phyloP scores from a whole-genome alignment of 2,888 invertebrate species.

The Cetonia aurata region DNA sequence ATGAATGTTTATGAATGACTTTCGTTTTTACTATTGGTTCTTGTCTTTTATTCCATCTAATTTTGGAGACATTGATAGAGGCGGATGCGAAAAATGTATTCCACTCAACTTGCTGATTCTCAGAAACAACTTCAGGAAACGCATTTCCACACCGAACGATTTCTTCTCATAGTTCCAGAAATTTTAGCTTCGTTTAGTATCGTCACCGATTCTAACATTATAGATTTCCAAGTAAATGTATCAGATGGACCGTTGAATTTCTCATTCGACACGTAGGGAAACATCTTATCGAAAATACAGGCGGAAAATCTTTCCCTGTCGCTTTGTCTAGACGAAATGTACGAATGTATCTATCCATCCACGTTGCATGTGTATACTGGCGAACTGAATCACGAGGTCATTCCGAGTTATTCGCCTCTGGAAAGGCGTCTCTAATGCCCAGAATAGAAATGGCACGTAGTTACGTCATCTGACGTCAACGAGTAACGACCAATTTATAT shows the following conservation, averaged over 20 bases:
- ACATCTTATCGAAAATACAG: constrained; percentile 10
- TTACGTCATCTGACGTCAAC: constrained; percentile 62
- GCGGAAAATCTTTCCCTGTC: constrained; percentile 8
- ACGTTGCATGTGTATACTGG: neutral
- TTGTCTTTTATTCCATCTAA: too few relatives aligned
- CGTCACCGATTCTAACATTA: neutral
- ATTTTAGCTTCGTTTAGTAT: too few relatives aligned
- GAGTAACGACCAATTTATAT: constrained; percentile 57
- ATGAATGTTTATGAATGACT: too few relatives aligned
- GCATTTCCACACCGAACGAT: too few relatives aligned
- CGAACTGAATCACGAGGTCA: constrained; percentile 57
- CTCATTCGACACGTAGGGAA: neutral
- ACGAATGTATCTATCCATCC: too few relatives aligned
- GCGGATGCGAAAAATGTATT: too few relatives aligned
- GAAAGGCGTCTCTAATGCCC: constrained; percentile 55
- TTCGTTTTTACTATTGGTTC: too few relatives aligned
- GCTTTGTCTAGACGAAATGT: too few relatives aligned
- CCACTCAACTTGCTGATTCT: too few relatives aligned
- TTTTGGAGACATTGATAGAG: too few relatives aligned
- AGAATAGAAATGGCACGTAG: constrained; percentile 64
- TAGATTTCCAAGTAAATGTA: neutral
- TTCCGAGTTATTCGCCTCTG: constrained; percentile 63
- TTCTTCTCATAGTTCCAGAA: too few relatives aligned
- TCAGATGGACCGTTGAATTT: constrained; percentile 4
- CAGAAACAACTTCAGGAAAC: too few relatives aligned